A percentile compares a stretch with the other conserved stretches of the same genome.
Evolutionary conservation across 2,888 invertebrate species (phyloP).

Genomic region (Thysanoteuthis rhombus): DNA sequence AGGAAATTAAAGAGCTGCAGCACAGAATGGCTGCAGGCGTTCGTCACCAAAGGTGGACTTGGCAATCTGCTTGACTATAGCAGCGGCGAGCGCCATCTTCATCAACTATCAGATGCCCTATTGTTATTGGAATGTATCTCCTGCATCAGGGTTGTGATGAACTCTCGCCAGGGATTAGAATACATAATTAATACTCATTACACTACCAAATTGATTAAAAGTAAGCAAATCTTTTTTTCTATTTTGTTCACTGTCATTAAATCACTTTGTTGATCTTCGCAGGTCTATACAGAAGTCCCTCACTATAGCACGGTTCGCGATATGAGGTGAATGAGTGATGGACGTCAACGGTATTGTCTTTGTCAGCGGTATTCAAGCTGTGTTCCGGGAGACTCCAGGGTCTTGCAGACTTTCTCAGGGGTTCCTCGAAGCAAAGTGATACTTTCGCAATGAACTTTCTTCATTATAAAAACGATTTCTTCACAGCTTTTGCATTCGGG

Average conservation of each 20-base stretch:
- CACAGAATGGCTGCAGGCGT: constrained; percentile 61
- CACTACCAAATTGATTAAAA: constrained; percentile 87
- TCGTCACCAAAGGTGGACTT: constrained; percentile 59
- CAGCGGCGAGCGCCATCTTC: constrained; percentile 57
- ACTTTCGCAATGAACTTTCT: no score
- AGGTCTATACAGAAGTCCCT: neutral
- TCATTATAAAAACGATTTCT: no score
- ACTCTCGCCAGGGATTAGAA: constrained; percentile 91
- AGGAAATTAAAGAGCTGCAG: constrained; percentile 54
- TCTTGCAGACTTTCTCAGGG: no score
- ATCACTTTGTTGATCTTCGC: neutral
- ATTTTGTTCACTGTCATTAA: no score
- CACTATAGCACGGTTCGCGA: no score
- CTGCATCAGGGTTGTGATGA: constrained; percentile 74
- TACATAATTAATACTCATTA: constrained; percentile 94
- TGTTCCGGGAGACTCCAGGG: no score
- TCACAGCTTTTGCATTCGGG: no score
- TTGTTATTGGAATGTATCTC: constrained; percentile 63
- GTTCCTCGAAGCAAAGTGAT: no score
- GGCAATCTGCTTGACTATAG: constrained; percentile 58
- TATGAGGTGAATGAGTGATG: no score
- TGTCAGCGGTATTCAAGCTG: no score
- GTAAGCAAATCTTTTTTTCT: constrained; percentile 61
- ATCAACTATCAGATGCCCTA: constrained; percentile 61
- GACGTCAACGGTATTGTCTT: no score